Conservation (phyloP, 2,113 vertebrate genomes). For the Notothenia rossii region DNA sequence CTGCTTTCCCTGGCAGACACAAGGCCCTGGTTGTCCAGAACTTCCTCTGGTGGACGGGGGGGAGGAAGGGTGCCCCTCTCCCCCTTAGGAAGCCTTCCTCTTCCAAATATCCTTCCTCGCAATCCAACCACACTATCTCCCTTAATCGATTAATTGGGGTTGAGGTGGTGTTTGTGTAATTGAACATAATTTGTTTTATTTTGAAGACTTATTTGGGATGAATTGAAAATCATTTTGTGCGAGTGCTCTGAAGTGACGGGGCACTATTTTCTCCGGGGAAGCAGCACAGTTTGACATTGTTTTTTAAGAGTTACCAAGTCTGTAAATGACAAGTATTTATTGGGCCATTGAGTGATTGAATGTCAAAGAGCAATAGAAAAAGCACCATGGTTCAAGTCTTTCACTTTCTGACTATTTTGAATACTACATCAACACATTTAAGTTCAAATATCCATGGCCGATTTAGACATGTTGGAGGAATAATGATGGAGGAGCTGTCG, state of each 20-base stretch:
- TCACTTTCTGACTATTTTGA: slow-evolving; percentile 37
- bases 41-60: slow-evolving; percentile 54
- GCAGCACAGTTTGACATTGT: slow-evolving; percentile 20
- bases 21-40: slow-evolving; percentile 74
- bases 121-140: neutral
- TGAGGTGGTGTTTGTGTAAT: slow-evolving; percentile 1
- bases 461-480: slow-evolving; percentile 35
- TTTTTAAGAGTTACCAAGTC: slow-evolving; percentile 28
- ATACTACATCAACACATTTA: slow-evolving; percentile 49
- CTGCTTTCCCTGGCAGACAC: slow-evolving; percentile 75
- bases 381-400: slow-evolving; percentile 39
- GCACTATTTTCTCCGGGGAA: neutral
- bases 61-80: slow-evolving; percentile 4
- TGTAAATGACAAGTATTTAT: slow-evolving; percentile 52
- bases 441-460: slow-evolving; percentile 46
- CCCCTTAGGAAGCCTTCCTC: slow-evolving; percentile 32
- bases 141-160: neutral
- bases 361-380: slow-evolving; percentile 36
- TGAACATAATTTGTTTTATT: slow-evolving; percentile 19
- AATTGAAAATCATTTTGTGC: neutral
- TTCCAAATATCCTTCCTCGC: slow-evolving; percentile 42
- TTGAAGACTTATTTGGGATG: slow-evolving; percentile 6
- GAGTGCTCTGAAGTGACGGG: neutral
- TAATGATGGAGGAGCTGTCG: slow-evolving; percentile 39
- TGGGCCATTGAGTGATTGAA: slow-evolving; percentile 46